Percentiles rank a stretch among this genome's conserved stretches.
phyloP scores from a whole-genome alignment of 2,113 vertebrate species.

The Kryptolebias marmoratus region DNA sequence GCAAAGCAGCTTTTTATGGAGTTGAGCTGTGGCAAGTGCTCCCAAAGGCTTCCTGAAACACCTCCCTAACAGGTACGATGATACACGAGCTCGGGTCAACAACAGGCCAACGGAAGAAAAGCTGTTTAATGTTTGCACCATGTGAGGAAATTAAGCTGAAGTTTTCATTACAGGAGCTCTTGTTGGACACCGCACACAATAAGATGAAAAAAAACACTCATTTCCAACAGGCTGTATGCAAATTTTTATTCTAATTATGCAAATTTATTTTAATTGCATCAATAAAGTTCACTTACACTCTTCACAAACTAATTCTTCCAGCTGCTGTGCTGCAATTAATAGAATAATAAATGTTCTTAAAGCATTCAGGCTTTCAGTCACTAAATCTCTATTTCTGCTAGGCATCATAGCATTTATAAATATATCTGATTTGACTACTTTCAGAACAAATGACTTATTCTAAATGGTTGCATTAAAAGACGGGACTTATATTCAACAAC shows the following conservation, averaged over 20 bases:
- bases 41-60: constrained; percentile 49
- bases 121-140: constrained; percentile 24
- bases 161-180: constrained; percentile 1
- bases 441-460: no score
- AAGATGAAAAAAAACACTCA: constrained; percentile 1
- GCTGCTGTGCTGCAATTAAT: constrained; percentile 8
- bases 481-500: neutral
- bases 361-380: neutral
- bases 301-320: constrained; percentile 6
- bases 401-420: neutral
- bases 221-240: constrained; percentile 11
- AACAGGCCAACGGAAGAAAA: constrained; percentile 18
- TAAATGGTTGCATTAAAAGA: neutral
- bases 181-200: neutral
- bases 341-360: neutral
- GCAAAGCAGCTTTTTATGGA: constrained; percentile 61
- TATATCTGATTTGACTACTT: neutral
- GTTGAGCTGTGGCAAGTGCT: constrained; percentile 53
- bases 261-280: constrained; percentile 19
- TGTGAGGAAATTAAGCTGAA: constrained; percentile 28
- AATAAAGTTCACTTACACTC: constrained; percentile 16
- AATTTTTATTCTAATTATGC: constrained; percentile 15
- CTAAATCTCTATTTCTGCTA: neutral
- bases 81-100: constrained; percentile 35
- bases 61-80: constrained; percentile 64